Percentiles rank a stretch among this genome's conserved stretches.
Evolutionary conservation across 2,888 invertebrate genomes (phyloP).

Genomic region (Tuta absoluta): DNA sequence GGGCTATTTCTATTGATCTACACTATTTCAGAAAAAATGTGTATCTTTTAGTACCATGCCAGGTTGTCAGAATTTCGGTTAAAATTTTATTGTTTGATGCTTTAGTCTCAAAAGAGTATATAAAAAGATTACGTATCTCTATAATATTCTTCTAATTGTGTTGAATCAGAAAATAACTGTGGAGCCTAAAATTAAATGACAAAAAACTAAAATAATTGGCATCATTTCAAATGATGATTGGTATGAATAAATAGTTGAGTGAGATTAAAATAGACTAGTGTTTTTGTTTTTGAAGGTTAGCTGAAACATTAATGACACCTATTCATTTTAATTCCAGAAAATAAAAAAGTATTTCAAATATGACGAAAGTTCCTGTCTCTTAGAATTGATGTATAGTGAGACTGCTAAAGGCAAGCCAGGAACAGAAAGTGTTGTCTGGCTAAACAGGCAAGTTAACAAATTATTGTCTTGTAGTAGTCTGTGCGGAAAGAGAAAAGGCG

Average conservation of each 20-base stretch:
- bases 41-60: too few relatives aligned
- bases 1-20: too few relatives aligned
- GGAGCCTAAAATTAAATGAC: not conserved
- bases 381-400: conserved; percentile 85
- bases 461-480: too few relatives aligned
- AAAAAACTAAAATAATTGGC: not conserved
- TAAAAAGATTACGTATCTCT: not conserved
- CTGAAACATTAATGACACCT: not conserved
- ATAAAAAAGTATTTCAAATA: conserved; percentile 78
- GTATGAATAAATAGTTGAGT: conserved; percentile 16
- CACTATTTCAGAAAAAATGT: too few relatives aligned
- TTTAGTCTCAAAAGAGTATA: too few relatives aligned
- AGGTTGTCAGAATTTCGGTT: too few relatives aligned
- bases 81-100: too few relatives aligned
- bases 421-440: conserved; percentile 87
- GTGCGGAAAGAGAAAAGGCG: too few relatives aligned
- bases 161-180: not conserved
- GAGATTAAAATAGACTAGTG: not conserved
- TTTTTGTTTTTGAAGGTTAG: conserved; percentile 1
- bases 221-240: conserved; percentile 9
- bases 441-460: conserved; percentile 81
- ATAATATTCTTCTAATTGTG: not conserved
- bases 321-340: conserved; percentile 77
- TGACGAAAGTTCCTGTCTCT: conserved; percentile 81
- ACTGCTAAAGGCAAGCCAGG: conserved; percentile 71